Percentiles rank a stretch among this genome's conserved stretches.
Evolutionary conservation across 2,797 vertebrate species (phyloP).

Genomic region (Eutrigla gurnardus): DNA sequence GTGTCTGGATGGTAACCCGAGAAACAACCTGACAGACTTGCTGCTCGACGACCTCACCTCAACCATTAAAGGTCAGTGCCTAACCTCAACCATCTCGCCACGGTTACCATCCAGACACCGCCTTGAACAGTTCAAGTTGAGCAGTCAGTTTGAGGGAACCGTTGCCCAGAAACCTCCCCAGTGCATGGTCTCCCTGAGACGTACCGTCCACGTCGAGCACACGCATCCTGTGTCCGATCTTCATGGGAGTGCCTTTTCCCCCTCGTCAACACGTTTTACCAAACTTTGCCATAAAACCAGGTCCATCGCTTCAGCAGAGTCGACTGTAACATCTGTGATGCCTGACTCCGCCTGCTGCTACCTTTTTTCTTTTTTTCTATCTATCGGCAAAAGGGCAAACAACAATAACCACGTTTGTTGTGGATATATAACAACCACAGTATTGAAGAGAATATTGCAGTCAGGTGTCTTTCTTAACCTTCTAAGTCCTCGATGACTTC

Average conservation of each 20-base stretch:
- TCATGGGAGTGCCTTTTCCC: slow-evolving; percentile 73
- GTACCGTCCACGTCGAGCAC: slow-evolving; percentile 33
- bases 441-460: slow-evolving; percentile 12
- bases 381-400: slow-evolving; percentile 53
- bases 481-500: slow-evolving; percentile 4
- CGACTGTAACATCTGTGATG: slow-evolving; percentile 67
- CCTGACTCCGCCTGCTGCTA: slow-evolving; percentile 72
- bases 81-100: too few species aligned
- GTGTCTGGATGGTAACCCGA: too few species aligned
- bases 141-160: slow-evolving; percentile 8
- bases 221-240: slow-evolving; percentile 64
- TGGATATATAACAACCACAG: slow-evolving; percentile 43
- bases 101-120: too few species aligned
- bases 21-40: too few species aligned
- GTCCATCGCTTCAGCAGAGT: slow-evolving; percentile 64
- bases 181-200: slow-evolving; percentile 21
- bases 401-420: slow-evolving; percentile 42
- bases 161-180: slow-evolving; percentile 4
- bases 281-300: slow-evolving; percentile 62
- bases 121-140: background rate
- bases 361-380: slow-evolving; percentile 66
- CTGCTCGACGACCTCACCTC: too few species aligned
- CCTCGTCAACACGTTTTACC: slow-evolving; percentile 39
- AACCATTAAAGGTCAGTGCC: too few species aligned
- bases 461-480: slow-evolving; percentile 30